A percentile compares a stretch with the other conserved stretches of the same genome.
These are phyloP conservation scores for Chaetogeoica ovagalla DNA, from an alignment of 2,888 invertebrate species.

Conservation along the genomic window DNA sequence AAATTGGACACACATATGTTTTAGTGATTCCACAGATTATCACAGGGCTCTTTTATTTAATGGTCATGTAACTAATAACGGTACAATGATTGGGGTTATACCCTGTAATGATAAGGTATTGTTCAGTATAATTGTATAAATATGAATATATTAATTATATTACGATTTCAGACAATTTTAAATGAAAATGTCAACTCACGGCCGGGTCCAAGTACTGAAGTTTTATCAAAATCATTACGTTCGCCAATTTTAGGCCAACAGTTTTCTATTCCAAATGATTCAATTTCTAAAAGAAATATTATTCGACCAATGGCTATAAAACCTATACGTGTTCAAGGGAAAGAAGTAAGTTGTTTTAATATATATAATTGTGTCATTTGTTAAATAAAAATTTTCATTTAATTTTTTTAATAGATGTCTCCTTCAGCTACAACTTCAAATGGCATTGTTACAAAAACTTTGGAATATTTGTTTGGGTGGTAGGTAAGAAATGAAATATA, in stretches of 20 bases:
- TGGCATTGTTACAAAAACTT: constrained; percentile 48
- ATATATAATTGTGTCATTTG: neutral
- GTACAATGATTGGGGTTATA: constrained; percentile 51
- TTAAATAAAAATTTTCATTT: neutral
- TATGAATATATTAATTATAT: neutral
- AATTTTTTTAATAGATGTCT: constrained; percentile 11
- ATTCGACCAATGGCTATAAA: constrained; percentile 40
- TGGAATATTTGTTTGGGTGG: constrained; percentile 49
- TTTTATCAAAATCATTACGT: constrained; percentile 26
- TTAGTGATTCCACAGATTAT: constrained; percentile 46
- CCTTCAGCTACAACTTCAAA: constrained; percentile 46
- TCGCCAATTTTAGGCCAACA: constrained; percentile 48
- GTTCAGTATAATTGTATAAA: neutral
- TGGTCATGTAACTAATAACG: constrained; percentile 47
- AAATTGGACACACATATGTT: constrained; percentile 50
- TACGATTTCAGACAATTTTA: constrained; percentile 30
- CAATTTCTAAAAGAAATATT: constrained; percentile 34
- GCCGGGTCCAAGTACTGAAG: neutral
- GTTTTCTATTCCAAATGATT: constrained; percentile 38
- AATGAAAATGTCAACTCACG: constrained; percentile 25
- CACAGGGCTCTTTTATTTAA: constrained; percentile 48
- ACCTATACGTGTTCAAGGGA: constrained; percentile 41
- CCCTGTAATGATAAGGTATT: constrained; percentile 44
- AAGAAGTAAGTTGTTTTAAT: constrained; percentile 21
- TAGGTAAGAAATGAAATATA: constrained; percentile 19